These are phyloP conservation scores for Ditylenchus weischeri DNA, from an alignment of 2,888 invertebrate species.

Conservation along the genomic window DNA sequence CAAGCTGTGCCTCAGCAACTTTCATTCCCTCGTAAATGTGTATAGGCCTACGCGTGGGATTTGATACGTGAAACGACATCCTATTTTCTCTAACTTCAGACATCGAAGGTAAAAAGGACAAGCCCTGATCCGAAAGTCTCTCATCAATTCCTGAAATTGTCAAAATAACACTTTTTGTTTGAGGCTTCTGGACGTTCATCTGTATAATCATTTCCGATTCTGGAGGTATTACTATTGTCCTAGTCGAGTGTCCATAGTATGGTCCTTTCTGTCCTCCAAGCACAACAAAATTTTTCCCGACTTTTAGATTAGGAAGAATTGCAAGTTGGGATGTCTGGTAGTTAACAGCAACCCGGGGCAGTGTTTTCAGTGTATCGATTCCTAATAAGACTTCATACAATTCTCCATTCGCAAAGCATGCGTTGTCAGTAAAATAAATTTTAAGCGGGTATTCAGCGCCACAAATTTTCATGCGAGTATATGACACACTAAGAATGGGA, in stretches of 20 bases:
- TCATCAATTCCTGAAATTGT: too few species aligned
- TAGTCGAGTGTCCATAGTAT: neutral
- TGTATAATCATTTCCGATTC: neutral
- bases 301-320: neutral
- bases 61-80: too few species aligned
- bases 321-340: neutral
- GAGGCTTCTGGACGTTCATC: neutral
- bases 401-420: neutral
- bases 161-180: too few species aligned
- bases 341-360: neutral
- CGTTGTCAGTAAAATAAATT: constrained; percentile 3
- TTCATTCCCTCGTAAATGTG: too few species aligned
- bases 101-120: too few species aligned
- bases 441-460: neutral
- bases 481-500: neutral
- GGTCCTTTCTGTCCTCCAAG: neutral
- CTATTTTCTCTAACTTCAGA: too few species aligned
- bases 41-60: too few species aligned
- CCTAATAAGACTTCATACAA: neutral
- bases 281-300: neutral
- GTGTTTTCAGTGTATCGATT: neutral
- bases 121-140: too few species aligned
- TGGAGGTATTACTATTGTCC: neutral
- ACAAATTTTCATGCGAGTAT: neutral
- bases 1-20: too few species aligned